phyloP scores from a whole-genome alignment of 2,888 invertebrate species.

The Deladenus siricidicola region DNA sequence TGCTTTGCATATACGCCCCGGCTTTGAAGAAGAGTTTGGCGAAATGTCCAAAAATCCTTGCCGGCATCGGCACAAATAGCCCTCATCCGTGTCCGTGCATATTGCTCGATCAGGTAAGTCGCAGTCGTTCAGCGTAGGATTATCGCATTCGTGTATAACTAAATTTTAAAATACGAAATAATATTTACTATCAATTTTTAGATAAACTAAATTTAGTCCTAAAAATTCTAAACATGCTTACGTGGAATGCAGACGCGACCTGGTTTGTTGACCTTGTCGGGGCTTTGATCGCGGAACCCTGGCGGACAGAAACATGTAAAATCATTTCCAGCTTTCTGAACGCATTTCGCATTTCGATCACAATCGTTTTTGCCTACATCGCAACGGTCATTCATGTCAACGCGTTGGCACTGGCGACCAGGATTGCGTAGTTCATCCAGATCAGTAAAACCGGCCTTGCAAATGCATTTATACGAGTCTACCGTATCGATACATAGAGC shows the following conservation, averaged over 20 bases:
- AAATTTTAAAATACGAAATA: constrained; percentile 4
- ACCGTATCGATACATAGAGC: constrained; percentile 52
- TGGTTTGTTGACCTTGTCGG: constrained; percentile 30
- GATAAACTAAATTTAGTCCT: background rate
- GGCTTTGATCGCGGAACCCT: constrained; percentile 39
- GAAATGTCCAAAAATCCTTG: constrained; percentile 52
- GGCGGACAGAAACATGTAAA: constrained; percentile 46
- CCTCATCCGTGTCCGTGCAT: constrained; percentile 39
- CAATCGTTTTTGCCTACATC: constrained; percentile 48
- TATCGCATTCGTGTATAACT: constrained; percentile 41
- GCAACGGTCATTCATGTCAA: constrained; percentile 45
- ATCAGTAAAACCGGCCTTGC: constrained; percentile 49
- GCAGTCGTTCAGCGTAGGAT: constrained; percentile 41
- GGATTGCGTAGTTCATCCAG: constrained; percentile 51
- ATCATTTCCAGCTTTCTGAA: constrained; percentile 20
- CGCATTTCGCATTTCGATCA: constrained; percentile 49
- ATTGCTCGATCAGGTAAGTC: constrained; percentile 35
- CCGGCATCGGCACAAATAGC: constrained; percentile 32
- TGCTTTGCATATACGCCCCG: constrained; percentile 51
- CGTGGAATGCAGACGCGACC: constrained; percentile 38
- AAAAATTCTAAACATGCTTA: constrained; percentile 4
- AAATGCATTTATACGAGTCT: constrained; percentile 38
- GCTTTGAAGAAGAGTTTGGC: constrained; percentile 38
- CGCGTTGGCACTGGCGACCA: constrained; percentile 47
- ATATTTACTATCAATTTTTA: no score